These are phyloP conservation scores for Silurus glanis DNA, from an alignment of 2,113 vertebrate species.

Conservation along the genomic window DNA sequence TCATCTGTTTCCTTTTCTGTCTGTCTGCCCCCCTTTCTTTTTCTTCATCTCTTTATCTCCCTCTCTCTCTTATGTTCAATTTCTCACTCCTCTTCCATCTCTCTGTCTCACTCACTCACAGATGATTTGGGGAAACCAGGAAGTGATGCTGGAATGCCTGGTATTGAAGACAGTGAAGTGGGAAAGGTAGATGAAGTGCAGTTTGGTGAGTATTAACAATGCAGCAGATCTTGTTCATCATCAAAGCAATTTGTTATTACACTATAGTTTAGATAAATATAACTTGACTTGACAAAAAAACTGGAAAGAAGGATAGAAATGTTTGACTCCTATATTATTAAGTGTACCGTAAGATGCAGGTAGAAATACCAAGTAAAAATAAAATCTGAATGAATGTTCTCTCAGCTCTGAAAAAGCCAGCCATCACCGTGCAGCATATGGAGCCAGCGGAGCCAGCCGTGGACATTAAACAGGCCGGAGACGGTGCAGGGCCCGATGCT, in stretches of 20 bases:
- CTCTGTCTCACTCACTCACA: slow-evolving; percentile 51
- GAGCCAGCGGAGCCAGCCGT: slow-evolving; percentile 51
- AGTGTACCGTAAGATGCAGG: neutral
- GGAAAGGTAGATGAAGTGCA: slow-evolving; percentile 84
- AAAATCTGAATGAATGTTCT: neutral
- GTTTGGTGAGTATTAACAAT: slow-evolving; percentile 74
- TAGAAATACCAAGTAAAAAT: neutral
- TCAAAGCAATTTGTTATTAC: too few species aligned
- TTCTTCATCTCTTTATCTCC: neutral
- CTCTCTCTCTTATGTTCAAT: neutral
- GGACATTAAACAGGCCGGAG: slow-evolving; percentile 45
- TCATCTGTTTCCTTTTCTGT: neutral
- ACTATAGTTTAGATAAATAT: neutral
- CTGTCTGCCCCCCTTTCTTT: too few species aligned
- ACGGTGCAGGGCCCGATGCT: neutral
- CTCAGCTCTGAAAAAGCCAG: slow-evolving; percentile 74
- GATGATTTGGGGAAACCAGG: slow-evolving; percentile 83
- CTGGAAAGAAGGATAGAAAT: neutral
- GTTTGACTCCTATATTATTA: neutral
- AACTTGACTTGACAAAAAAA: neutral
- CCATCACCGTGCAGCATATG: slow-evolving; percentile 69
- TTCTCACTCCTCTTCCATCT: neutral
- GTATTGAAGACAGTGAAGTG: slow-evolving; percentile 92
- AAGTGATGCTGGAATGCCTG: slow-evolving; percentile 97
- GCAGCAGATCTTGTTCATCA: neutral